A percentile compares a stretch with the other conserved stretches of the same genome.
These are phyloP conservation scores for Lepidurus couesii DNA, from an alignment of 1,140 invertebrate genomes.

Conservation along the genomic window DNA sequence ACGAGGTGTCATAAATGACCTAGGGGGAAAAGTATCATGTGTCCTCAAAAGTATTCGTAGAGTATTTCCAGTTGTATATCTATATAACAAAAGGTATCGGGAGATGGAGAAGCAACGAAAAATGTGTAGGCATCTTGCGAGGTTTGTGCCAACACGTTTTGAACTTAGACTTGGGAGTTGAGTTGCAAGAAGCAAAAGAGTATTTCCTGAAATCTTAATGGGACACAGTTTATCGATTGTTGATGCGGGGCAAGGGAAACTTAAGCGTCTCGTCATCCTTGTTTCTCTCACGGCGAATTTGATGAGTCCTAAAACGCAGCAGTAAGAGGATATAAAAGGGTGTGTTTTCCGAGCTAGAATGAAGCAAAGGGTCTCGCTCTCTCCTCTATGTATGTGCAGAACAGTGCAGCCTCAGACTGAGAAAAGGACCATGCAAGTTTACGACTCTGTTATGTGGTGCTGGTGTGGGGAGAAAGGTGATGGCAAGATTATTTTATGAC, in stretches of 20 bases:
- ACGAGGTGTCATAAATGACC: constrained; percentile 3
- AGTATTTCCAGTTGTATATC: not conserved
- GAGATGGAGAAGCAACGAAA: not conserved
- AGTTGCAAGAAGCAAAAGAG: not conserved
- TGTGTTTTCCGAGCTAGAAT: not conserved
- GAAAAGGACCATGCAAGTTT: not conserved
- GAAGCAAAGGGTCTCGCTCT: not conserved
- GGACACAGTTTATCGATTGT: constrained; percentile 25
- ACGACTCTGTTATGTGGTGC: constrained; percentile 13
- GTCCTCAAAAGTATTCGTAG: not conserved
- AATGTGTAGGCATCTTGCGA: not conserved
- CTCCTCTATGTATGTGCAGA: not conserved
- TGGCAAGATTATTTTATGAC: constrained; percentile 19
- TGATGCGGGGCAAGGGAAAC: not conserved
- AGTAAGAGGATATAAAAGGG: constrained; percentile 8
- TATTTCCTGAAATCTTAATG: constrained; percentile 18
- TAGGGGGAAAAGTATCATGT: not conserved
- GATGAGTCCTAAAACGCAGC: constrained; percentile 15
- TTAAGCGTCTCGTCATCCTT: constrained; percentile 3
- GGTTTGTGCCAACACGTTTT: not conserved
- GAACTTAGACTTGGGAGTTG: not conserved
- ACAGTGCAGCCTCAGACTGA: not conserved
- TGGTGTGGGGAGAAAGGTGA: constrained; percentile 17
- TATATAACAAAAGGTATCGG: not conserved
- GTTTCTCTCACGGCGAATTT: constrained; percentile 17